phyloP scores from a whole-genome alignment of 2,797 vertebrate species.

The Manis pentadactyla region DNA sequence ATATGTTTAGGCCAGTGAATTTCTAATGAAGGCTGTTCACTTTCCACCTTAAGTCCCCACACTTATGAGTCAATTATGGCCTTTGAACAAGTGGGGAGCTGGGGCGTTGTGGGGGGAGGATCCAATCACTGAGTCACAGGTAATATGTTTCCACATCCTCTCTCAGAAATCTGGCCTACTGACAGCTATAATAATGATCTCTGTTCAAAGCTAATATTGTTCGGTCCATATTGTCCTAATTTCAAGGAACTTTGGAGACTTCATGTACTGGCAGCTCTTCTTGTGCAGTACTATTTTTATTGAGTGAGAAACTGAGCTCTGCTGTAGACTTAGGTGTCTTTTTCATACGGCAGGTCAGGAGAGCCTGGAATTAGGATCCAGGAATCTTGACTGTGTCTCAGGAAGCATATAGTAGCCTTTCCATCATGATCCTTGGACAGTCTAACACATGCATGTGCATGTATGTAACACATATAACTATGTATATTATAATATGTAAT shows the following conservation, averaged over 20 bases:
- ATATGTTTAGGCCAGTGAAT: not conserved
- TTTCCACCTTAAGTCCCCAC: not conserved
- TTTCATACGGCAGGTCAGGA: slow-evolving; percentile 38
- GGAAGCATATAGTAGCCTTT: not conserved
- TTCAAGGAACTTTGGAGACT: slow-evolving; percentile 39
- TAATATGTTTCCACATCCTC: not conserved
- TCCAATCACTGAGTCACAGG: slow-evolving; percentile 21
- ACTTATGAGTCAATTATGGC: not conserved
- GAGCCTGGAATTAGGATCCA: not conserved
- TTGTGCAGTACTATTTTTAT: slow-evolving; percentile 44
- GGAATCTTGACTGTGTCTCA: not conserved
- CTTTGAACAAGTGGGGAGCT: not conserved
- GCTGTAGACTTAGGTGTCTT: not conserved
- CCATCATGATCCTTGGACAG: not conserved
- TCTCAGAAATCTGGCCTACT: not conserved
- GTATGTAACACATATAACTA: not conserved
- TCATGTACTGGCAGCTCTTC: slow-evolving; percentile 53
- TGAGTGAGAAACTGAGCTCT: slow-evolving; percentile 39
- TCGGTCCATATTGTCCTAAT: slow-evolving; percentile 49
- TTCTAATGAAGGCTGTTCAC: not conserved
- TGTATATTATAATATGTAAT: not conserved
- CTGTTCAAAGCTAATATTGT: not conserved
- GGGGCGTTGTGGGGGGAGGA: not conserved
- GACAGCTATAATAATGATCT: not conserved
- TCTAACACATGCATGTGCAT: not conserved